These are phyloP conservation scores for Ornithoptera alexandrae DNA, from an alignment of 2,888 invertebrate genomes.

Conservation along the genomic window DNA sequence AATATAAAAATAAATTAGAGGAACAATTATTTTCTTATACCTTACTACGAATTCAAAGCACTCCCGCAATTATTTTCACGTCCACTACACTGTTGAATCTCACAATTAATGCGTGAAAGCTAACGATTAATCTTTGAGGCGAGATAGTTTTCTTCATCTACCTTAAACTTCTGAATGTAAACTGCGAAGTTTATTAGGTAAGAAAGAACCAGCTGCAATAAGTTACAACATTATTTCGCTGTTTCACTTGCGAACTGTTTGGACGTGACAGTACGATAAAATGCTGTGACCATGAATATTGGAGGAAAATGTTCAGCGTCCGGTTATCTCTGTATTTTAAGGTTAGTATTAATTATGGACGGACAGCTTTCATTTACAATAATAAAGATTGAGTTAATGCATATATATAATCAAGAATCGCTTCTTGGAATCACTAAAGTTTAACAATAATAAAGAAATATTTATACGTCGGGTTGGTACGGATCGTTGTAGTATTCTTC, in stretches of 20 bases:
- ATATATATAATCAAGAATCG: background rate
- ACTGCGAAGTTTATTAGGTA: constrained; percentile 2
- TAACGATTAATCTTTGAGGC: background rate
- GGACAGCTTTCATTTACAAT: background rate
- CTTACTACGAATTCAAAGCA: background rate
- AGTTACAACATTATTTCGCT: constrained; percentile 21
- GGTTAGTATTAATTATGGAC: background rate
- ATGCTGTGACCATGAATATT: constrained; percentile 12
- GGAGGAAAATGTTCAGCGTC: constrained; percentile 11
- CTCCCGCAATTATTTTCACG: background rate
- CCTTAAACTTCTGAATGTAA: constrained; percentile 4
- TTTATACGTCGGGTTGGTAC: too few species aligned
- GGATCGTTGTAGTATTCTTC: too few species aligned
- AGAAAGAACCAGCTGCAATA: constrained; percentile 7
- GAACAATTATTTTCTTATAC: background rate
- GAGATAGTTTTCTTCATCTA: constrained; percentile 14
- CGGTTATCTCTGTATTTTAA: background rate
- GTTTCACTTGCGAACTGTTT: constrained; percentile 25
- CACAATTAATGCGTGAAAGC: background rate
- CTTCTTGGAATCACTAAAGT: too few species aligned
- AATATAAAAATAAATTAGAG: background rate
- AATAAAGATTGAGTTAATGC: background rate
- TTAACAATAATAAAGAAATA: too few species aligned
- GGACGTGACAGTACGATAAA: constrained; percentile 4
- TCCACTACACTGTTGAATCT: background rate